A percentile compares a stretch with the other conserved stretches of the same genome.
Conservation (phyloP, 2,797 vertebrate species). For the Lepidocolaptes lacrymiger region DNA sequence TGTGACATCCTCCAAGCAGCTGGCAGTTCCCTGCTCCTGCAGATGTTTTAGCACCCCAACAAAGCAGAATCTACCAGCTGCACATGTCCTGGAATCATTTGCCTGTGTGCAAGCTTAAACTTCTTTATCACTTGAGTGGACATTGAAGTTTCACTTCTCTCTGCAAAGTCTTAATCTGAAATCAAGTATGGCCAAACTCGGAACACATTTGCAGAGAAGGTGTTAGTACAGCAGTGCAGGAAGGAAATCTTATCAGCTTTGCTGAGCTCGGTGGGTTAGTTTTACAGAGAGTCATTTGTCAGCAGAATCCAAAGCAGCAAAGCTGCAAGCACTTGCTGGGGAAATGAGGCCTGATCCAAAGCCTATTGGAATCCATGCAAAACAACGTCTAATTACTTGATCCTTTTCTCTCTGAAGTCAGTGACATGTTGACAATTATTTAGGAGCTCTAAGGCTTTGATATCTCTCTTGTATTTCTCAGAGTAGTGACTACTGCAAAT, state of each 20-base stretch:
- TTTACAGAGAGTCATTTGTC: background rate
- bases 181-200: background rate
- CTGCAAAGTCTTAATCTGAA: background rate
- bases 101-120: background rate
- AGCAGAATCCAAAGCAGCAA: conserved; percentile 37
- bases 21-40: background rate
- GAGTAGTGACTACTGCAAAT: background rate
- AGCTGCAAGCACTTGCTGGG: background rate
- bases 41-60: conserved; percentile 8
- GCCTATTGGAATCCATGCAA: conserved; percentile 5
- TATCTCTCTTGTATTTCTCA: background rate
- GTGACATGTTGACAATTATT: background rate
- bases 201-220: background rate
- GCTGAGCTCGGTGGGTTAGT: conserved; percentile 13
- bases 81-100: background rate
- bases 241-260: conserved; percentile 56
- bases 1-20: background rate
- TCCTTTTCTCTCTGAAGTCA: conserved; percentile 20
- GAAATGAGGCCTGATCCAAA: conserved; percentile 19
- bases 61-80: background rate
- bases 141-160: background rate
- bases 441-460: conserved; percentile 6
- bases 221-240: conserved; percentile 14
- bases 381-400: conserved; percentile 18
- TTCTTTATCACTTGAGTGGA: background rate